Conservation (phyloP, 2,797 vertebrate genomes). For the Rousettus madagascariensis region DNA sequence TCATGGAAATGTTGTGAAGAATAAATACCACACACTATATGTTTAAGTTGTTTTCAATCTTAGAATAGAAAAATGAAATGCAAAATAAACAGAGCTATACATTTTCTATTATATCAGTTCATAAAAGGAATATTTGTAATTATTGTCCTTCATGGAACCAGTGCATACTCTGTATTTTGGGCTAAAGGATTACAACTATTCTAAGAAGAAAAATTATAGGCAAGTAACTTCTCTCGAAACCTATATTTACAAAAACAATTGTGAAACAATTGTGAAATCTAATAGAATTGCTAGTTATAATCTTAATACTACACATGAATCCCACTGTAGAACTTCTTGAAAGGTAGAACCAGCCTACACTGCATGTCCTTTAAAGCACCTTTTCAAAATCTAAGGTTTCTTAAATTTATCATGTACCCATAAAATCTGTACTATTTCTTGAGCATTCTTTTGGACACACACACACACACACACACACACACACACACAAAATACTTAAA, state of each 20-base stretch:
- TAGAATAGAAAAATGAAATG: conserved; percentile 34
- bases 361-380: too few relatives aligned
- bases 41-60: conserved; percentile 4
- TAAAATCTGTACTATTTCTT: too few relatives aligned
- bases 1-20: conserved; percentile 9
- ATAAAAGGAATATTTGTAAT: conserved; percentile 10
- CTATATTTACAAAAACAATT: background rate
- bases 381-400: too few relatives aligned
- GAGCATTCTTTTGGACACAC: too few relatives aligned
- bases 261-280: background rate
- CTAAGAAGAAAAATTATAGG: background rate
- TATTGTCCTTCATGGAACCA: conserved; percentile 1
- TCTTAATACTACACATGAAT: background rate
- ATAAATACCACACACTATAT: background rate
- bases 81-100: background rate
- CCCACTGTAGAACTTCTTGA: background rate
- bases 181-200: background rate
- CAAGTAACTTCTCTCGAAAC: background rate
- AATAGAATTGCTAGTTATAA: background rate
- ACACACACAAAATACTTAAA: background rate
- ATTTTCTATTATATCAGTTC: background rate
- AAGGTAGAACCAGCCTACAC: too few relatives aligned
- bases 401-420: too few relatives aligned
- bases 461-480: too few relatives aligned
- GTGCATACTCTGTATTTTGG: background rate